Conservation (phyloP, 1,140 invertebrate species). For the Drosophila kikkawai region DNA sequence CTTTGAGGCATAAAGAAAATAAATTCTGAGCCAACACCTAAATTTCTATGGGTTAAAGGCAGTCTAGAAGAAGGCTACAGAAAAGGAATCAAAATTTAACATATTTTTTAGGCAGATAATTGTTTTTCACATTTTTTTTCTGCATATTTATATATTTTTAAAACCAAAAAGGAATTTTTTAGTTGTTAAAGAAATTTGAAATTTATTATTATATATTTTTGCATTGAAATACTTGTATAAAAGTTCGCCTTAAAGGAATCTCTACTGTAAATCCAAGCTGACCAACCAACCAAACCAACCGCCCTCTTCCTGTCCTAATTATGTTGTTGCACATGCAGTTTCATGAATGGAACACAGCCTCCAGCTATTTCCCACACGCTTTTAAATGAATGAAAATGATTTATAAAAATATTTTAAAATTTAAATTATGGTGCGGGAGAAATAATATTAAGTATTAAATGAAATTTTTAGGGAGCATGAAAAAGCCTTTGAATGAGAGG, state of each 20-base stretch:
- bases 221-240: not conserved
- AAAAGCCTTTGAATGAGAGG: no score
- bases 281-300: conserved; percentile 30
- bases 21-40: not conserved
- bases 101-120: not conserved
- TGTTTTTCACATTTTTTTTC: not conserved
- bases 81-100: not conserved
- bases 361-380: conserved; percentile 61
- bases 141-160: not conserved
- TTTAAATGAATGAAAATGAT: conserved; percentile 41
- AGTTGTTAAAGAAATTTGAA: no score
- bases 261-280: conserved; percentile 1
- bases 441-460: not conserved
- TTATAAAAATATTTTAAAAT: conserved; percentile 31
- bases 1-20: not conserved
- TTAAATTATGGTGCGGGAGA: conserved; percentile 7
- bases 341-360: conserved; percentile 70
- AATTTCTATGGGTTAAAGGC: no score
- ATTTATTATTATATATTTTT: not conserved
- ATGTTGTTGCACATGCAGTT: conserved; percentile 68
- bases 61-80: not conserved
- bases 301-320: conserved; percentile 75
- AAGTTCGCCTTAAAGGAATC: not conserved
- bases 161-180: no score
- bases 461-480: not conserved